Conservation (phyloP, 2,888 invertebrate genomes). For the Eulithis prunata region DNA sequence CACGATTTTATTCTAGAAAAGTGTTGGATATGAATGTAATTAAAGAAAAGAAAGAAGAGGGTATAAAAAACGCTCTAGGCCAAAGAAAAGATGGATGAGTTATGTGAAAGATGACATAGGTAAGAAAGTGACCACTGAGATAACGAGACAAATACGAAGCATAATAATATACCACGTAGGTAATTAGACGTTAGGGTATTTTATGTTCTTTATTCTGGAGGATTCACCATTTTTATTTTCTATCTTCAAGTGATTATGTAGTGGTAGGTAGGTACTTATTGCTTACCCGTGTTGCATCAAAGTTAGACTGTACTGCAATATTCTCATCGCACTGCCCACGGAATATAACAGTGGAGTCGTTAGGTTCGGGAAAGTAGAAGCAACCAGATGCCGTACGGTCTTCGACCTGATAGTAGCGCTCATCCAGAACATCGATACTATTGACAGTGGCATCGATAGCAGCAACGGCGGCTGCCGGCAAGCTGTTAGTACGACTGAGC, state of each 20-base stretch:
- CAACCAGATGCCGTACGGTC: conserved; percentile 56
- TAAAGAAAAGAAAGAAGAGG: no score
- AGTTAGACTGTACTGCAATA: conserved; percentile 55
- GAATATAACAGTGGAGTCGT: conserved; percentile 52
- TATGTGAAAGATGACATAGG: no score
- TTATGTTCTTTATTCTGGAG: no score
- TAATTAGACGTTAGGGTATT: no score
- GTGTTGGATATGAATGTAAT: no score
- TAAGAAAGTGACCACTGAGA: background rate
- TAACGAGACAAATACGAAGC: background rate
- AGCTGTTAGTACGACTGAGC: conserved; percentile 54
- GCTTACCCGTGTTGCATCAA: conserved; percentile 55
- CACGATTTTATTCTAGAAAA: no score
- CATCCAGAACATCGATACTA: conserved; percentile 53
- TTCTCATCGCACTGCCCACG: conserved; percentile 61
- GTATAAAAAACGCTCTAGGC: no score
- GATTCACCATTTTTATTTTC: no score
- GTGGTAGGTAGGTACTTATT: background rate
- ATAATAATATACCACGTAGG: no score
- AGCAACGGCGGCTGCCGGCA: conserved; percentile 44
- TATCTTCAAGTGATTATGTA: background rate
- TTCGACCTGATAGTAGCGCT: conserved; percentile 54
- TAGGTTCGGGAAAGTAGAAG: conserved; percentile 60
- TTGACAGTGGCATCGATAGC: conserved; percentile 53
- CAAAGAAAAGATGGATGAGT: no score